Base-by-base conservation (phyloP, 37 sponge, comb jelly and placozoan genomes). In the Ephydatia muelleri region DNA sequence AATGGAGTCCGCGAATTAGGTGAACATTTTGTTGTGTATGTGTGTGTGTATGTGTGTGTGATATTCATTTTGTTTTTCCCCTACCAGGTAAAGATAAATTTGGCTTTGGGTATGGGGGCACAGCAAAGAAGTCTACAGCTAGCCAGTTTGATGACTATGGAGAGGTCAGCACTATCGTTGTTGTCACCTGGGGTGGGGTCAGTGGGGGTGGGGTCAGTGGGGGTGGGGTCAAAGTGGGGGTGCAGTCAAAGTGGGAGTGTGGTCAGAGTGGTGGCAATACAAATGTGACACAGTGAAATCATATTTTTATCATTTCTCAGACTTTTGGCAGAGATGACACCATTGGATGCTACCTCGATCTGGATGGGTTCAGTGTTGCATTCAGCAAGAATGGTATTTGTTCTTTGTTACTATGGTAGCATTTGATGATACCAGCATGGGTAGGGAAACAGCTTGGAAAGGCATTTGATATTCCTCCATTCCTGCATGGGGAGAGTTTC, bases 31-130 rank as follows among this genome's bases (percentile, higher is more conserved):
- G 19, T n/a, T 38, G 37, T 76, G 38, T 38, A 2, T 76, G 76
- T 27, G 38, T 76, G 39, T 21, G 38, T 38, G 21, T 39, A 21
- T 38, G 37, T 36, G 21, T 76, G 33, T 31, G 39, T 38, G 13
- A 19, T 38, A 0, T 25, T 14, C 34, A 36, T 36, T 21, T 43
- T 19, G 27, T 25, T 40, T 23, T 2, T 37, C 38, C 38, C 37
- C n/a, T n/a, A 28, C 28, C 38, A 36, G 96, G 88, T 5, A 95
- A 93, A 70, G 95, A 98, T 70, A 87, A 88, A 47, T 81, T 73
- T 86, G 94, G 98, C 14, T 98, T 93, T 91, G 98, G 98, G 0
- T 98, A 94, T 85, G 98, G 98, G 27, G 98, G 98, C 22, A 98
- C 98, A 14, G 98, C 94, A 5, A 98, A 98, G 90, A 98, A 98